These are phyloP conservation scores for Sebastes nivosus DNA, from an alignment of 2,797 vertebrate genomes.

Conservation along the genomic window DNA sequence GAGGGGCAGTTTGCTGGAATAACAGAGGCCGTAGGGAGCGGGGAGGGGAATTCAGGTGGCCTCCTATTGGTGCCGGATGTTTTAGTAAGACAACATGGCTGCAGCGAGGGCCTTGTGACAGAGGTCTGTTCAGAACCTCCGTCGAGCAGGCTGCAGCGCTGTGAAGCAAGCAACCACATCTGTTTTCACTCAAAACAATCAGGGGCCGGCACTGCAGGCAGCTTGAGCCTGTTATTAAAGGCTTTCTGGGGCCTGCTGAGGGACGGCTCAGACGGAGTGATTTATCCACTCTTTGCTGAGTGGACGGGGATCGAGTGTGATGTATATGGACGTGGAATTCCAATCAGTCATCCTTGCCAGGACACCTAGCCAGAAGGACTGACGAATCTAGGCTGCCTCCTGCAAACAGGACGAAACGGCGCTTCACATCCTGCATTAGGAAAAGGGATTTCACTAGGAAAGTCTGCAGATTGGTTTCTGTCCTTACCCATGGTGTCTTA, in stretches of 20 bases:
- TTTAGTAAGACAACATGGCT: conserved; percentile 77
- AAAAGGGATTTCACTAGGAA: conserved; percentile 13
- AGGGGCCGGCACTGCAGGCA: conserved; percentile 77
- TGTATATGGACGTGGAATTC: conserved; percentile 78
- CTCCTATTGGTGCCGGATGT: conserved; percentile 77
- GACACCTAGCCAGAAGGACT: conserved; percentile 63
- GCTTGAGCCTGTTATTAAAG: conserved; percentile 82
- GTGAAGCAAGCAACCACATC: conserved; percentile 78
- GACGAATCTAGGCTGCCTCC: conserved; percentile 41
- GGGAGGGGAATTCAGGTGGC: conserved; percentile 58
- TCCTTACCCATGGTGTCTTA: background rate
- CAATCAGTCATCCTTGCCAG: conserved; percentile 76
- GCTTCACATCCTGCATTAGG: conserved; percentile 17
- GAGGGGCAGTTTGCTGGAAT: conserved; percentile 33
- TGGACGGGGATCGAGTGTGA: conserved; percentile 77
- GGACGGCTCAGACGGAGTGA: conserved; percentile 72
- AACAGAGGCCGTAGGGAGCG: conserved; percentile 31
- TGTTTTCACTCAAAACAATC: conserved; percentile 87
- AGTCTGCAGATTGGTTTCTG: conserved; percentile 11
- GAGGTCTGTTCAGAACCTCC: conserved; percentile 60
- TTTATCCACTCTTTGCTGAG: conserved; percentile 76
- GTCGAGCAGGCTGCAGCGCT: conserved; percentile 35
- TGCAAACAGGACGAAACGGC: conserved; percentile 26
- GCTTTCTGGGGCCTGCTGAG: conserved; percentile 79
- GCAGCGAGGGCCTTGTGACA: conserved; percentile 61